Percentiles rank a stretch among this genome's conserved stretches.
These are phyloP conservation scores for Geotrypetes seraphini DNA, from an alignment of 2,797 vertebrate genomes.

Conservation along the genomic window DNA sequence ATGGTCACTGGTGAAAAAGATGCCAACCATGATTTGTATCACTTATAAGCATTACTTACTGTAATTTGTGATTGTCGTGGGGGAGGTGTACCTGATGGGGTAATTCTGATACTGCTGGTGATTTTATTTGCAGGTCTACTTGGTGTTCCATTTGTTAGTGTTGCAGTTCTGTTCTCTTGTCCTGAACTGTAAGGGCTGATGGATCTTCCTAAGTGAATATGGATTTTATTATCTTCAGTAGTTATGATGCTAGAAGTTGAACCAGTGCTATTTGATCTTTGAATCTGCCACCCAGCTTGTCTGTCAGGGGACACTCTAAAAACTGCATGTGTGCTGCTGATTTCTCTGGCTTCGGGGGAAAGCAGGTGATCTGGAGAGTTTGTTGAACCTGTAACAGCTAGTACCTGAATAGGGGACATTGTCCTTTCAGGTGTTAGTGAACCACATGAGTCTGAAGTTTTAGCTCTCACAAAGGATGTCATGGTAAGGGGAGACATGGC, in stretches of 20 bases:
- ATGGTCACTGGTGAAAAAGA: slow-evolving; percentile 42
- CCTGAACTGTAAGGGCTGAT: slow-evolving; percentile 53
- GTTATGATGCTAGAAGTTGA: slow-evolving; percentile 77
- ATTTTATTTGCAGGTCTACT: slow-evolving; percentile 83
- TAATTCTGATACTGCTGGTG: slow-evolving; percentile 95
- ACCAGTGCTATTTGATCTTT: slow-evolving; percentile 84
- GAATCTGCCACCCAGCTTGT: slow-evolving; percentile 83
- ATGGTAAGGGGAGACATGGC: slow-evolving; percentile 68
- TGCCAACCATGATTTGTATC: slow-evolving; percentile 61
- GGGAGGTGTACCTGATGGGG: slow-evolving; percentile 81
- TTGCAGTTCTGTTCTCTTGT: slow-evolving; percentile 76
- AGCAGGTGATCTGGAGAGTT: slow-evolving; percentile 65
- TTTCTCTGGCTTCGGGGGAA: slow-evolving; percentile 69
- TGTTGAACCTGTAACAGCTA: slow-evolving; percentile 67
- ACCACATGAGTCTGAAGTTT: slow-evolving; percentile 78
- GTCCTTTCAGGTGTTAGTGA: slow-evolving; percentile 82
- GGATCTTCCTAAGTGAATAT: slow-evolving; percentile 87
- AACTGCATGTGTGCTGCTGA: slow-evolving; percentile 67
- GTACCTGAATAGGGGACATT: slow-evolving; percentile 78
- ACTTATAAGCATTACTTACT: slow-evolving; percentile 95
- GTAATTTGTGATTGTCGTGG: slow-evolving; percentile 92
- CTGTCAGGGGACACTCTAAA: slow-evolving; percentile 85
- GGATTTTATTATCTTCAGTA: slow-evolving; percentile 98
- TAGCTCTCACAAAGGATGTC: slow-evolving; percentile 72
- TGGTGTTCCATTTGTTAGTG: slow-evolving; percentile 63